Evolutionary conservation across 2,113 vertebrate genomes (phyloP), one percentile per base, ranked within the genome.

Genomic region (Pelecanus crispus): DNA sequence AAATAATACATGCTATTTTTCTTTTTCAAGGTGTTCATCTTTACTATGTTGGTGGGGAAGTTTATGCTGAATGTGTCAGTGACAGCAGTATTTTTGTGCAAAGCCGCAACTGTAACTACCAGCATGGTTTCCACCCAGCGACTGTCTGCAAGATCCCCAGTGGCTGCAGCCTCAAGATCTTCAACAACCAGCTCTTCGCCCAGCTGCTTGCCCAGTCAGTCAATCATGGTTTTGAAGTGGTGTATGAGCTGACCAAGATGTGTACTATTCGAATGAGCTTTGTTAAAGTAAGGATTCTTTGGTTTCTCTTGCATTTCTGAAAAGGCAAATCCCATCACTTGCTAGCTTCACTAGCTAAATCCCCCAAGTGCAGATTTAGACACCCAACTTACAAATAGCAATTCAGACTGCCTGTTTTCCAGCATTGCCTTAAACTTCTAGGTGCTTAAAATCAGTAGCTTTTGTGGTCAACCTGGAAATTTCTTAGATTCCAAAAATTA

Each of bases 41-140:
- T 74, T 99, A 99, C 97, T 99, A 99, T 0, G 98, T 99, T 0
- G 99, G 99, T 2, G 99, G 99, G 3, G 99, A 99, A 95, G 99
- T 99, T 82, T 99, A 99, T 6, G 99, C 99, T 0, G 99, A 99
- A 96, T 99, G 99, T 36, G 98, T 99, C 96, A 99, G 99, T 13
- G 99, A 99, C 98, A 99, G 99, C 99, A 99, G 99, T 91, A 99
- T 99, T 97, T 99, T 99, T 52, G 99, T 99, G 73, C 99, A 99
- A 98, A 99, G 99, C 95, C 99, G 99, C n/a, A 99, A 99, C 97
- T 99, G 99, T 95, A 99, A 99, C 96, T 99, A 99, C 93, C 99
- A 99, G 97, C 99, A 99, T 1, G 99, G 99, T 86, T 99, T 99
- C 98, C 99, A 99, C 94, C 98, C 99, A 19, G 99, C 99, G 94